A percentile compares a stretch with the other conserved stretches of the same genome.
These are phyloP conservation scores for Siniperca knerii DNA, from an alignment of 2,113 vertebrate species.

Conservation along the genomic window DNA sequence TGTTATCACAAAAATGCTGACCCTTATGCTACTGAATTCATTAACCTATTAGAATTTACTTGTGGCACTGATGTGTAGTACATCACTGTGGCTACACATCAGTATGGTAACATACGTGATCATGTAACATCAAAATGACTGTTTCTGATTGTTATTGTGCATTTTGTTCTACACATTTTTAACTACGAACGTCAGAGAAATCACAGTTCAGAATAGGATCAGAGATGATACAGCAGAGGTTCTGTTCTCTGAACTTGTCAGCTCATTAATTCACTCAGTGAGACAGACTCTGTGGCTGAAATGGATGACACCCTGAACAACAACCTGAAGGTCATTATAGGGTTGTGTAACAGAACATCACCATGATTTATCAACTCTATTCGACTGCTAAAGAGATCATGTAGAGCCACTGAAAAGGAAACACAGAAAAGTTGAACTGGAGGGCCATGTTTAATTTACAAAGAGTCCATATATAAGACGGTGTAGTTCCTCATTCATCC, in stretches of 20 bases:
- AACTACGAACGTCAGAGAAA: background rate
- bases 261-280: constrained; percentile 21
- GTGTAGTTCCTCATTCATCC: too few species aligned
- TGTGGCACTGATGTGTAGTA: background rate
- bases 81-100: background rate
- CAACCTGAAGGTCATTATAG: constrained; percentile 34
- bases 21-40: background rate
- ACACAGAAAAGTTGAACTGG: background rate
- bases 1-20: background rate
- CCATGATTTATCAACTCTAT: constrained; percentile 23
- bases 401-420: background rate
- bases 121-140: background rate
- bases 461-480: background rate
- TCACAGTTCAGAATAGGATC: background rate
- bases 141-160: background rate
- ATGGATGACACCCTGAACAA: constrained; percentile 13
- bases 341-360: constrained; percentile 8
- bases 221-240: constrained; percentile 3
- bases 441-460: constrained; percentile 20
- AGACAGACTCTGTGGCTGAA: background rate
- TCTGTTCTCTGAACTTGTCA: constrained; percentile 23
- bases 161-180: background rate
- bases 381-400: background rate
- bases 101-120: background rate
- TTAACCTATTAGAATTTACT: background rate